Percentiles rank a stretch among this genome's conserved stretches.
These are phyloP conservation scores for Todiramphus saurophagus DNA, from an alignment of 2,113 vertebrate genomes.

Conservation along the genomic window DNA sequence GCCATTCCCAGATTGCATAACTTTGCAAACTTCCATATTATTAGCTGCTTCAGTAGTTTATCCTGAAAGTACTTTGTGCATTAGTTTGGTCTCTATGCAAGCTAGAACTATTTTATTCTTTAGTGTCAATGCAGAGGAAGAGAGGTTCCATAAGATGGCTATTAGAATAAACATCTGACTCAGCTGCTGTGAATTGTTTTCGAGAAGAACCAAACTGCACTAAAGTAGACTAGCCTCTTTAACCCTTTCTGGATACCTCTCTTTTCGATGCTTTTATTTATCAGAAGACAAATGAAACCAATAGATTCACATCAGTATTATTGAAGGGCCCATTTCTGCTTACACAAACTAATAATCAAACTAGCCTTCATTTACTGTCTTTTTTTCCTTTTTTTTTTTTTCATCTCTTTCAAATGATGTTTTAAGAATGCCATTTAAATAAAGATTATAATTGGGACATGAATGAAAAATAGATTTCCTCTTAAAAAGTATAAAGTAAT, in stretches of 20 bases:
- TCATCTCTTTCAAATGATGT: neutral
- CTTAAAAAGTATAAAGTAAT: neutral
- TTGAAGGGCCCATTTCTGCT: neutral
- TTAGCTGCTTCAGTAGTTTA: neutral
- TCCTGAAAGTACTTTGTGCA: neutral
- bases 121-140: neutral
- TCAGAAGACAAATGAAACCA: neutral
- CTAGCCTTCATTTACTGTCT: neutral
- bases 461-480: neutral
- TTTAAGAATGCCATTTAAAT: neutral
- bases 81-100: neutral
- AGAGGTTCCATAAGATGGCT: neutral
- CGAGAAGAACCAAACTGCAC: neutral
- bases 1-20: neutral
- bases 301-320: neutral
- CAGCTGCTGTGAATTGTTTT: neutral
- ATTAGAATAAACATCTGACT: neutral
- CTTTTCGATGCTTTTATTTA: neutral
- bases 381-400: no score
- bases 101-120: neutral
- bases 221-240: neutral
- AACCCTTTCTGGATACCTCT: neutral
- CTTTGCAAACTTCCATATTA: neutral
- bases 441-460: neutral
- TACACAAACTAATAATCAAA: neutral